These are phyloP conservation scores for Camponotus floridanus DNA, from an alignment of 1,140 invertebrate genomes.

Conservation along the genomic window DNA sequence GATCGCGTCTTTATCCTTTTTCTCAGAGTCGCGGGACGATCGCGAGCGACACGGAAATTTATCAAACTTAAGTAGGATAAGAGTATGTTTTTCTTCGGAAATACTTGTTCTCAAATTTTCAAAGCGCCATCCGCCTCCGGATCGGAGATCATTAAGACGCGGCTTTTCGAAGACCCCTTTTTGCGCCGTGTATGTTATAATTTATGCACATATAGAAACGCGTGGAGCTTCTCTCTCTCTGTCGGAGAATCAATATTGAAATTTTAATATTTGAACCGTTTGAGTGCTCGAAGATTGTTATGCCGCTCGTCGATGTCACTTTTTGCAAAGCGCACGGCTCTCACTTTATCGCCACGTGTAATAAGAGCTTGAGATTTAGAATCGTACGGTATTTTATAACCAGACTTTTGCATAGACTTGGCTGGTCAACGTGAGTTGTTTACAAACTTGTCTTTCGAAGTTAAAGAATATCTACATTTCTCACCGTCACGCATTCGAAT, in stretches of 20 bases:
- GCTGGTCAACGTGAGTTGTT: not conserved
- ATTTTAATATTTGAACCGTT: constrained; percentile 52
- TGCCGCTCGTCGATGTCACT: constrained; percentile 37
- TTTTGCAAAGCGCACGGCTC: constrained; percentile 32
- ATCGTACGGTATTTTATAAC: not conserved
- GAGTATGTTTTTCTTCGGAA: not conserved
- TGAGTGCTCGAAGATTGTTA: constrained; percentile 34
- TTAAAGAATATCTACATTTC: not conserved
- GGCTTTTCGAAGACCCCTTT: constrained; percentile 10
- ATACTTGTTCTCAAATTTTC: constrained; percentile 22
- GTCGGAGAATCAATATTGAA: constrained; percentile 53
- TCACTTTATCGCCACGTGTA: not conserved
- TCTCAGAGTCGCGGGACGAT: not conserved
- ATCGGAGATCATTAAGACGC: constrained; percentile 19
- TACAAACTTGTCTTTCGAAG: constrained; percentile 10
- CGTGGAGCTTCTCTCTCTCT: not conserved
- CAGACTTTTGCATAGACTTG: not conserved
- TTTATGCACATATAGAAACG: constrained; percentile 48
- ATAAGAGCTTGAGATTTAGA: constrained; percentile 38
- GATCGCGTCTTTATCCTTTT: not conserved
- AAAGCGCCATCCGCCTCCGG: not conserved
- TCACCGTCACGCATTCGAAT: not conserved
- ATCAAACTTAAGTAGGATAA: not conserved
- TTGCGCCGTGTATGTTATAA: constrained; percentile 17
- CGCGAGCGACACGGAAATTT: not conserved